A percentile compares a stretch with the other conserved stretches of the same genome.
phyloP scores from a whole-genome alignment of 2,113 vertebrate species.

The Colossoma macropomum region DNA sequence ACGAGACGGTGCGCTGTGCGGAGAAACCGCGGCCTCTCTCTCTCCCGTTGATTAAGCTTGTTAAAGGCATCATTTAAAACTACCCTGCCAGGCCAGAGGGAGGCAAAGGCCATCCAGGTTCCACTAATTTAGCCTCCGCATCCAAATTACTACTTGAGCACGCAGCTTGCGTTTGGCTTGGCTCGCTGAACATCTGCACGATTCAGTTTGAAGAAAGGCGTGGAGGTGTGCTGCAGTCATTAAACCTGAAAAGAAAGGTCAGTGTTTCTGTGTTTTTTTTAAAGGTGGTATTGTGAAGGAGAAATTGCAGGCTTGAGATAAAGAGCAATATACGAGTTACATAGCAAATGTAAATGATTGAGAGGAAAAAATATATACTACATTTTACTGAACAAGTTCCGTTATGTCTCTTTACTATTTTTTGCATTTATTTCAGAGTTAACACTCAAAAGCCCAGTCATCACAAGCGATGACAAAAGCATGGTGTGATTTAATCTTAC shows the following conservation, averaged over 20 bases:
- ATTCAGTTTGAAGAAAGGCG: conserved; percentile 15
- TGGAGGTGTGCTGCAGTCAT: neutral
- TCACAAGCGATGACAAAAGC: too few relatives aligned
- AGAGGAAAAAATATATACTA: neutral
- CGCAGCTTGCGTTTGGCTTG: conserved; percentile 49
- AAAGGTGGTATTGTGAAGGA: neutral
- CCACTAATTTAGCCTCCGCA: conserved; percentile 61
- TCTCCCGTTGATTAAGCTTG: conserved; percentile 64
- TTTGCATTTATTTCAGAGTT: too few relatives aligned
- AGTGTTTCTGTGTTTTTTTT: neutral
- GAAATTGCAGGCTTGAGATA: neutral
- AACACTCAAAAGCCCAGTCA: too few relatives aligned
- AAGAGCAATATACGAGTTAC: neutral
- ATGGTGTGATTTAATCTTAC: too few relatives aligned
- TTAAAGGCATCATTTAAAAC: conserved; percentile 72
- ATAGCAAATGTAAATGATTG: neutral
- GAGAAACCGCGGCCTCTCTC: conserved; percentile 38
- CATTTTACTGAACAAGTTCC: neutral
- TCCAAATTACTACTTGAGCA: conserved; percentile 66
- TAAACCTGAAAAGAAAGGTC: conserved; percentile 3
- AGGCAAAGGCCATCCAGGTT: conserved; percentile 64
- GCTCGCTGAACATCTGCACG: conserved; percentile 48
- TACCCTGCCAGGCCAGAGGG: conserved; percentile 55
- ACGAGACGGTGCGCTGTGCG: conserved; percentile 15
- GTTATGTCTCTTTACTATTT: neutral